A percentile compares a stretch with the other conserved stretches of the same genome.
Conservation (phyloP, 1,140 invertebrate genomes). For the Sipha flava region DNA sequence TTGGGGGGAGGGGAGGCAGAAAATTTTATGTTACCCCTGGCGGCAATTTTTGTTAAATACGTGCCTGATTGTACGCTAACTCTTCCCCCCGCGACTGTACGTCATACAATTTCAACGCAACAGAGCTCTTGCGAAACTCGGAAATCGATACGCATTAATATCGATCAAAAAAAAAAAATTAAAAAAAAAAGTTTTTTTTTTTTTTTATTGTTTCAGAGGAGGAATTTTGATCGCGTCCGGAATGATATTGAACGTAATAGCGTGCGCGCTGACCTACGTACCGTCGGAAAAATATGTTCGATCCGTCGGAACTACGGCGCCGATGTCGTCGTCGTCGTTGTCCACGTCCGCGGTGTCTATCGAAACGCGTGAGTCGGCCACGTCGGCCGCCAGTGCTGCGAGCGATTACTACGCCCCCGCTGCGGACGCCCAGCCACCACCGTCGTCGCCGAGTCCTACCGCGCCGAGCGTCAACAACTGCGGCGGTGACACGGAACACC, state of each 20-base stretch:
- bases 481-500: not conserved
- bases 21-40: no score
- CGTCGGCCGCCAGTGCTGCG: not conserved
- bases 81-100: no score
- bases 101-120: no score
- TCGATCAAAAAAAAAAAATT: no score
- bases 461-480: not conserved
- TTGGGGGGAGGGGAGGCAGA: no score
- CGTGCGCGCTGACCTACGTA: not conserved
- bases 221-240: conserved; percentile 3
- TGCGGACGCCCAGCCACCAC: not conserved
- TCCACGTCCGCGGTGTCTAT: not conserved
- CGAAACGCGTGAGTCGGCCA: not conserved
- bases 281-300: not conserved
- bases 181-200: no score
- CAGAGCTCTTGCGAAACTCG: no score
- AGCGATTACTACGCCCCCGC: not conserved
- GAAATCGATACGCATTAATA: no score
- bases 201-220: not conserved
- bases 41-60: no score
- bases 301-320: not conserved
- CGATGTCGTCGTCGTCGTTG: not conserved
- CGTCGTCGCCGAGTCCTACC: no score
- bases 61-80: no score
- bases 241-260: not conserved